These are phyloP conservation scores for Caenorhabditis sulstoni DNA, from an alignment of 2,888 invertebrate species.

Conservation along the genomic window DNA sequence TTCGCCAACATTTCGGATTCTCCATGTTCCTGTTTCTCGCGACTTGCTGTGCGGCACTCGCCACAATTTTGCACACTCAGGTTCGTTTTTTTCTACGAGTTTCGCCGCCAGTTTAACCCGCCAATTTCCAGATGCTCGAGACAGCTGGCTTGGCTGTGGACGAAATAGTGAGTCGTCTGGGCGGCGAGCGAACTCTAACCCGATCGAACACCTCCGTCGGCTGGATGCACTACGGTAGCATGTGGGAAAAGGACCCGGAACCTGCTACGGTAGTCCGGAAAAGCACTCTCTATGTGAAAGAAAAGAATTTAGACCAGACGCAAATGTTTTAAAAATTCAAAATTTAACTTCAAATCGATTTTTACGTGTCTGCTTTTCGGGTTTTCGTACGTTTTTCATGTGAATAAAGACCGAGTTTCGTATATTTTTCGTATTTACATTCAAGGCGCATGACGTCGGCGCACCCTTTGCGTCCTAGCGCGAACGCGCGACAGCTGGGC, in stretches of 20 bases:
- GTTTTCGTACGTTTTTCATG: not conserved
- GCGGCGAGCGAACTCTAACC: conserved; percentile 32
- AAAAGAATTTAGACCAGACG: not conserved
- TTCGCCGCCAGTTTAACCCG: too few relatives aligned
- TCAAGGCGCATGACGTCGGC: conserved; percentile 13
- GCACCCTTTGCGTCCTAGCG: not conserved
- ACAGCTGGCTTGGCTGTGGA: conserved; percentile 70
- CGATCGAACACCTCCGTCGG: conserved; percentile 56
- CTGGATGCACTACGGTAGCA: conserved; percentile 52
- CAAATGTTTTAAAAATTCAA: conserved; percentile 10
- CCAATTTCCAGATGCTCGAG: conserved; percentile 63
- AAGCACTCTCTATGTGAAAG: conserved; percentile 3
- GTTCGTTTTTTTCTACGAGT: conserved; percentile 8
- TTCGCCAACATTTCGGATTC: conserved; percentile 66
- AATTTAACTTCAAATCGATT: not conserved
- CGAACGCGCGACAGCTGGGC: not conserved
- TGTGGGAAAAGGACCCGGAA: conserved; percentile 56
- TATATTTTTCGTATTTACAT: not conserved
- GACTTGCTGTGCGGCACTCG: conserved; percentile 52
- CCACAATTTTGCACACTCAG: conserved; percentile 56
- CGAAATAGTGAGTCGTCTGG: conserved; percentile 55
- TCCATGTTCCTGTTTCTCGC: conserved; percentile 68
- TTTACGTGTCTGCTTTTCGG: not conserved
- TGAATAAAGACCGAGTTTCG: not conserved
- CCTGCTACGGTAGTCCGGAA: not conserved